Conservation (phyloP, 1,140 invertebrate species). For the Acromyrmex echinatior region DNA sequence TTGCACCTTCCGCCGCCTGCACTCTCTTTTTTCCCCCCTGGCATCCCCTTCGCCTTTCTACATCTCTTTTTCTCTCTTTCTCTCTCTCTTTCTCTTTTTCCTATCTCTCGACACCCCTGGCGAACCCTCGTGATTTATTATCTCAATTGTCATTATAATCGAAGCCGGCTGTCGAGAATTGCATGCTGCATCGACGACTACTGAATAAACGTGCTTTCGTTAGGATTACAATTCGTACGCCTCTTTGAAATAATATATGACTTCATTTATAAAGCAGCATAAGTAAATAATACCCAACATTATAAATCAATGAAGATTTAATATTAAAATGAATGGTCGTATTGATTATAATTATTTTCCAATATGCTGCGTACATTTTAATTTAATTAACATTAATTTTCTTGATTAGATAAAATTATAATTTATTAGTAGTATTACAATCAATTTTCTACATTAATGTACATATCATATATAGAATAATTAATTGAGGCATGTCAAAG, state of each 20-base stretch:
- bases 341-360: neutral
- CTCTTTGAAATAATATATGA: slow-evolving; percentile 34
- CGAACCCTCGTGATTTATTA: slow-evolving; percentile 82
- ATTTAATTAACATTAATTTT: slow-evolving; percentile 12
- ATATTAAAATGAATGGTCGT: neutral
- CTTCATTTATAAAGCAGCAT: slow-evolving; percentile 34
- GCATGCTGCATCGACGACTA: slow-evolving; percentile 67
- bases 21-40: slow-evolving; percentile 40
- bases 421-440: neutral
- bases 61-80: slow-evolving; percentile 1
- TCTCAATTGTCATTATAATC: slow-evolving; percentile 82
- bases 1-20: slow-evolving; percentile 62
- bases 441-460: neutral
- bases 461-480: neutral
- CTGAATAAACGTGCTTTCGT: slow-evolving; percentile 72
- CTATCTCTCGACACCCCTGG: slow-evolving; percentile 42
- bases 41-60: slow-evolving; percentile 57
- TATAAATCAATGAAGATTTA: neutral
- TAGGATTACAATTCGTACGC: slow-evolving; percentile 66
- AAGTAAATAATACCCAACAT: neutral
- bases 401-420: neutral
- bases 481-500: neutral
- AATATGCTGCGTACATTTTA: neutral
- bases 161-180: slow-evolving; percentile 77
- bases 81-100: slow-evolving; percentile 30